phyloP scores from a whole-genome alignment of 2,888 invertebrate genomes.

The Adelphocoris suturalis region DNA sequence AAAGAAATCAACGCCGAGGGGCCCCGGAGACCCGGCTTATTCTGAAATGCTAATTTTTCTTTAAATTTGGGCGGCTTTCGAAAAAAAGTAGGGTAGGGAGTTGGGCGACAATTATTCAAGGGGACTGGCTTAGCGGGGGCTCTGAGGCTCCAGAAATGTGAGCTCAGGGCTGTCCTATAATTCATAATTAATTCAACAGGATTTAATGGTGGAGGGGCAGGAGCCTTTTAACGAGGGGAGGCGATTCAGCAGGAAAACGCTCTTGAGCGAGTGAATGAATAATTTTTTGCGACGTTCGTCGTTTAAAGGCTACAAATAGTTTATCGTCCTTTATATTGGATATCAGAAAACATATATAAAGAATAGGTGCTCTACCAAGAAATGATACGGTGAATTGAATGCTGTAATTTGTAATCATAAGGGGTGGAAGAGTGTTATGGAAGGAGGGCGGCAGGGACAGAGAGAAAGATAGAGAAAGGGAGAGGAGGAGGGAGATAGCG shows the following conservation, averaged over 20 bases:
- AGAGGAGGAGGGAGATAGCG: too few relatives aligned
- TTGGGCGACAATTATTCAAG: conserved; percentile 21
- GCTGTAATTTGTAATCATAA: too few relatives aligned
- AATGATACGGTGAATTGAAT: too few relatives aligned
- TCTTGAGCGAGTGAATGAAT: conserved; percentile 23
- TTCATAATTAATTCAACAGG: conserved; percentile 68
- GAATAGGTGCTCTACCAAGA: too few relatives aligned
- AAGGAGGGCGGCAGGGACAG: too few relatives aligned
- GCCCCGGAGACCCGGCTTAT: neutral
- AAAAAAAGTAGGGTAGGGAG: neutral
- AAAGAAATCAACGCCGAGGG: conserved; percentile 17
- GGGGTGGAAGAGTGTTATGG: too few relatives aligned
- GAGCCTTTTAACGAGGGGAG: conserved; percentile 13
- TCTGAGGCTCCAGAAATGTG: conserved; percentile 38
- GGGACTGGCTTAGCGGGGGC: conserved; percentile 24
- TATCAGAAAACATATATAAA: too few relatives aligned
- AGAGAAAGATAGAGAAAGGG: too few relatives aligned
- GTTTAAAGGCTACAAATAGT: too few relatives aligned
- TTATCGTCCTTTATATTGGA: too few relatives aligned
- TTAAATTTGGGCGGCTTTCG: conserved; percentile 32
- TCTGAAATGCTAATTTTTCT: conserved; percentile 38
- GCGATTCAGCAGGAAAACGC: neutral
- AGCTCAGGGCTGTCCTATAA: conserved; percentile 61
- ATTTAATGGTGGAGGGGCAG: conserved; percentile 28
- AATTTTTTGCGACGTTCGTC: neutral